Evolutionary conservation across 1,140 invertebrate genomes (phyloP).

Genomic region (Cardiocondyla obscurior): DNA sequence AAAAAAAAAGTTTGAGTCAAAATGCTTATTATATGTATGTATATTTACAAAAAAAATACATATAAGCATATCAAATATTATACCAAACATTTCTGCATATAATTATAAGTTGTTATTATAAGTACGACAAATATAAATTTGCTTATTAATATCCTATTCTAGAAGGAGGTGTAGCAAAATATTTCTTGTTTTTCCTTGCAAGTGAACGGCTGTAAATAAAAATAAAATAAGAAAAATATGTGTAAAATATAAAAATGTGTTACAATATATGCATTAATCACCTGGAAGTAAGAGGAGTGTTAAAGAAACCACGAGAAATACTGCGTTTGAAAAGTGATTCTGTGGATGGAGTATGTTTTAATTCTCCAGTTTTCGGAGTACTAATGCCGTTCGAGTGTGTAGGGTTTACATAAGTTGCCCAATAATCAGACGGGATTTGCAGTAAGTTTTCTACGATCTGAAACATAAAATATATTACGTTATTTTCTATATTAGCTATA

Average conservation of each 20-base stretch:
- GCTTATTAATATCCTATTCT: slow-evolving; percentile 72
- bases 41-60: slow-evolving; percentile 53
- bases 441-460: slow-evolving; percentile 88
- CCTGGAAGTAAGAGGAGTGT: slow-evolving; percentile 79
- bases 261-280: slow-evolving; percentile 26
- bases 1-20: background rate
- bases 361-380: slow-evolving; percentile 76
- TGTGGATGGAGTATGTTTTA: slow-evolving; percentile 85
- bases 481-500: background rate
- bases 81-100: background rate
- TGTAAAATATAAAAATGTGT: background rate
- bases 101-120: slow-evolving; percentile 10
- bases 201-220: slow-evolving; percentile 77
- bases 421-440: slow-evolving; percentile 87
- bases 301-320: slow-evolving; percentile 79
- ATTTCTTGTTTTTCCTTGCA: slow-evolving; percentile 80
- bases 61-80: slow-evolving; percentile 20
- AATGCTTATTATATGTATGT: background rate
- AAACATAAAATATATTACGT: slow-evolving; percentile 49
- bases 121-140: slow-evolving; percentile 43
- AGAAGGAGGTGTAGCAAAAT: slow-evolving; percentile 81
- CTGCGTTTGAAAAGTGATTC: slow-evolving; percentile 84
- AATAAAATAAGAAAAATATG: too few relatives aligned
- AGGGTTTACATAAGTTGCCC: slow-evolving; percentile 86
- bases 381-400: slow-evolving; percentile 70